Evolutionary conservation across 2,888 invertebrate genomes (phyloP), one percentile per base, ranked within the genome.

Genomic region (Eristalis tenax): DNA sequence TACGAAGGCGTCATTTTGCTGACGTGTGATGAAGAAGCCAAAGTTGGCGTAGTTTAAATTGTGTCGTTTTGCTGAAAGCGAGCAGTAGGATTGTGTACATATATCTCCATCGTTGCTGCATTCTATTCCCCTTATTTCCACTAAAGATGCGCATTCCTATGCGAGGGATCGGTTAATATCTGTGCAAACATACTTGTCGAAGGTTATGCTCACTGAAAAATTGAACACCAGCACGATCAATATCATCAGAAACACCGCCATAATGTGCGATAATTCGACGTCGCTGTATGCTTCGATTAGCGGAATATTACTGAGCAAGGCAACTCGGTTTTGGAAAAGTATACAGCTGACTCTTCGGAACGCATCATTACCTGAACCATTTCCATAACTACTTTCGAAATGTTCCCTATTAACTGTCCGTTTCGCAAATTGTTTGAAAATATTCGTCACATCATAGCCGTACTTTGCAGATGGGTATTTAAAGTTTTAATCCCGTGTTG

Each of bases 61-160:
- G 5, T 43, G 43, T 22, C 76, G 35, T 50, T 43, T 68, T 3
- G 40, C 2, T 2, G 32, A n/a, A 4, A 76, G 28, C 1, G 22
- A 76, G 13, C 76, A 76, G n/a, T 13, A 61, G 15, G 68, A 68
- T 6, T 68, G n/a, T 10, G 38, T 65, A n/a, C 68, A 68, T 0
- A 68, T 68, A 0, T 43, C 22, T 1, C 22, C 43, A 68, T 76
- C 68, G 23, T 40, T 28, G 5, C 5, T 11, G 59, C 76, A 76
- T 23, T 76, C 68, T 26, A 76, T 76, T n/a, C n/a, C 59, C 26
- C 1, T 59, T 18, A 75, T 57, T 75, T 75, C 65, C 8, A 75
- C 26, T 28, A 65, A 28, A 3, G 66, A 38, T 57, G 40, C 22
- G 4, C 64, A 10, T 0, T 4, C 35, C 64, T 65, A 13, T 8